A percentile compares a stretch with the other conserved stretches of the same genome.
These are phyloP conservation scores for Aurelia coerulea DNA, from an alignment of 30 jellyfish, hydroid and myxozoan genomes.

Conservation along the genomic window DNA sequence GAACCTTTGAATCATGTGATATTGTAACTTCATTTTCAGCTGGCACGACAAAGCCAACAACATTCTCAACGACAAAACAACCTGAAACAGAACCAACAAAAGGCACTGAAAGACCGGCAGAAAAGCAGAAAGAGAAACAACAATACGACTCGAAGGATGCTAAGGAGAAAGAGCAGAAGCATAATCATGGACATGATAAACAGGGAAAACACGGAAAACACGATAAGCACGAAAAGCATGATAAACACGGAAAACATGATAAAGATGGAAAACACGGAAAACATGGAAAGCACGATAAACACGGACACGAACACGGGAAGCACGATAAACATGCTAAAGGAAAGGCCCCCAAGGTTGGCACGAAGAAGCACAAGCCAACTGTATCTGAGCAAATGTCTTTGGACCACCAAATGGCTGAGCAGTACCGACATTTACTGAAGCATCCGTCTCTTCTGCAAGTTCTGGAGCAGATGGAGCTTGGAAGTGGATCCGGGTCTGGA, in stretches of 20 bases:
- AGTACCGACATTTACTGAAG: constrained; percentile 33
- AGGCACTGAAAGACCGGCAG: constrained; percentile 12
- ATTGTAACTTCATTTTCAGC: neutral
- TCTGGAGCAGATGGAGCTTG: constrained; percentile 47
- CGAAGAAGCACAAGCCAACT: constrained; percentile 32
- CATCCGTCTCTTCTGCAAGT: constrained; percentile 26
- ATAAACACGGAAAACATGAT: neutral
- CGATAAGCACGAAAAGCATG: neutral
- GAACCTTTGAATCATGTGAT: too few relatives aligned
- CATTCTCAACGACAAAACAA: constrained; percentile 28
- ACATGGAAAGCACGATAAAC: constrained; percentile 27
- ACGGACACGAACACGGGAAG: constrained; percentile 3
- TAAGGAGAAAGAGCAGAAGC: neutral
- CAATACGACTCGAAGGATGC: neutral
- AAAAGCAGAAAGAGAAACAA: too few relatives aligned
- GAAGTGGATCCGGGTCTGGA: constrained; percentile 61
- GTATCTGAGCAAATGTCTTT: constrained; percentile 45
- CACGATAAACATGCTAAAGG: constrained; percentile 20
- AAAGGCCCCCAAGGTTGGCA: neutral
- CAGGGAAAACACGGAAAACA: neutral
- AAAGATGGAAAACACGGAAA: neutral
- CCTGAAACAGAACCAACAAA: constrained; percentile 21
- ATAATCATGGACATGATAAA: neutral
- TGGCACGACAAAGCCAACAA: constrained; percentile 19
- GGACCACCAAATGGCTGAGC: constrained; percentile 64